Percentiles rank a stretch among this genome's conserved stretches.
phyloP scores from a whole-genome alignment of 2,113 vertebrate genomes.

The Callaeas wilsoni region DNA sequence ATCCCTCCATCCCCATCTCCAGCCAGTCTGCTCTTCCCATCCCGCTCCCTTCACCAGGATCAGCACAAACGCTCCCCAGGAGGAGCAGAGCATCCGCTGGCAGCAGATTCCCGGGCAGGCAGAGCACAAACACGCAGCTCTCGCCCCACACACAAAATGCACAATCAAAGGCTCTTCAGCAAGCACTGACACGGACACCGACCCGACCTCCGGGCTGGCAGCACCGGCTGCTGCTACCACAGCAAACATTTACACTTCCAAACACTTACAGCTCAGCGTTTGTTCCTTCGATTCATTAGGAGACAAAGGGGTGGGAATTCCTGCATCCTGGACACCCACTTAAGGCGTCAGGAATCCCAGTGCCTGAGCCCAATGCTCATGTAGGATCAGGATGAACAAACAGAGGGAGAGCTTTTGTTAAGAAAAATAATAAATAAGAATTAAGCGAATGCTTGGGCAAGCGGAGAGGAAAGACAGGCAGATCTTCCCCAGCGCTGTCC shows the following conservation, averaged over 20 bases:
- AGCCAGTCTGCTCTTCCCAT: neutral
- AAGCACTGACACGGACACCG: neutral
- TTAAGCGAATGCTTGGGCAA: neutral
- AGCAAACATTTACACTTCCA: constrained; percentile 8
- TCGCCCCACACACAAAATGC: neutral
- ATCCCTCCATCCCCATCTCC: neutral
- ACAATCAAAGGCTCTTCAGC: neutral
- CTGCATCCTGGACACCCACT: neutral
- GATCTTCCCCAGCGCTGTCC: neutral
- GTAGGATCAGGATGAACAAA: neutral
- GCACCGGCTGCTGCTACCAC: neutral
- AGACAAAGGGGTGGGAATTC: neutral
- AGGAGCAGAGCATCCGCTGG: neutral
- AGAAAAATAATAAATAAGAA: neutral
- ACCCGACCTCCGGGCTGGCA: neutral
- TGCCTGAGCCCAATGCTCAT: neutral
- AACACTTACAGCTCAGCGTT: neutral
- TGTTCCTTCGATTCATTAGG: neutral
- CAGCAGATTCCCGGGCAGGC: neutral
- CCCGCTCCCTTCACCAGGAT: neutral
- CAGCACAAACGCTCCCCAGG: neutral
- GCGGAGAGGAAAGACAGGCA: neutral
- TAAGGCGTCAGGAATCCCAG: neutral
- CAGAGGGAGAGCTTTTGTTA: neutral
- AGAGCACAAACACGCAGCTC: neutral